Conservation (phyloP, 2,797 vertebrate genomes). For the Toxotes lorentzi region DNA sequence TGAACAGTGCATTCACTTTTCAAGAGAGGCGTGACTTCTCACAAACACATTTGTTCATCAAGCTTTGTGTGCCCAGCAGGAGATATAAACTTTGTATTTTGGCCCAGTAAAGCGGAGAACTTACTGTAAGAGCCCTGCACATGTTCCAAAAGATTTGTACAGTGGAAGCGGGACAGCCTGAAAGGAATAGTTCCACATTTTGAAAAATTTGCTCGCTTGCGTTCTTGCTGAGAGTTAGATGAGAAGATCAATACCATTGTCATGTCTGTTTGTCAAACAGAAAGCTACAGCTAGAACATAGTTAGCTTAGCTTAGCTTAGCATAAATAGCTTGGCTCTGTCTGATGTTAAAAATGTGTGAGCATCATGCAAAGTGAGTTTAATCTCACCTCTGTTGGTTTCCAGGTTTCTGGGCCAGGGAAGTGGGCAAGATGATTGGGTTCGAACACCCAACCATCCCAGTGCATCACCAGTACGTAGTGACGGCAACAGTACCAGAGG, state of each 20-base stretch:
- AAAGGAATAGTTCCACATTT: conserved; percentile 1
- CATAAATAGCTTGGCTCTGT: background rate
- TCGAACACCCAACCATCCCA: conserved; percentile 94
- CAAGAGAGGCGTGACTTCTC: conserved; percentile 4
- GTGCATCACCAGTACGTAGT: conserved; percentile 98
- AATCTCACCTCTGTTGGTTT: conserved; percentile 5
- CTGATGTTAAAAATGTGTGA: background rate
- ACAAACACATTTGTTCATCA: conserved; percentile 23
- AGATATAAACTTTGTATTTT: conserved; percentile 14
- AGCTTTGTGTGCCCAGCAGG: conserved; percentile 3
- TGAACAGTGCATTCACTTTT: background rate
- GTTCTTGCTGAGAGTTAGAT: background rate
- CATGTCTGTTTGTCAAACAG: too few relatives aligned
- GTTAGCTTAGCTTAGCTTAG: background rate
- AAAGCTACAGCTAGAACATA: background rate
- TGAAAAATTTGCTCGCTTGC: background rate
- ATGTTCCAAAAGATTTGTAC: background rate
- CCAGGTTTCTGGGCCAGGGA: conserved; percentile 97
- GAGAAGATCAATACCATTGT: background rate
- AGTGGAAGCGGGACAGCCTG: background rate
- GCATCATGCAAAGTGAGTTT: background rate
- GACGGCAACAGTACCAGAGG: conserved; percentile 95
- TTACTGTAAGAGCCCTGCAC: background rate
- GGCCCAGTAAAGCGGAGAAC: conserved; percentile 2
- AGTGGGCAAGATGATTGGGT: conserved; percentile 92